phyloP scores from a whole-genome alignment of 2,113 vertebrate species.

The Eidolon helvum region DNA sequence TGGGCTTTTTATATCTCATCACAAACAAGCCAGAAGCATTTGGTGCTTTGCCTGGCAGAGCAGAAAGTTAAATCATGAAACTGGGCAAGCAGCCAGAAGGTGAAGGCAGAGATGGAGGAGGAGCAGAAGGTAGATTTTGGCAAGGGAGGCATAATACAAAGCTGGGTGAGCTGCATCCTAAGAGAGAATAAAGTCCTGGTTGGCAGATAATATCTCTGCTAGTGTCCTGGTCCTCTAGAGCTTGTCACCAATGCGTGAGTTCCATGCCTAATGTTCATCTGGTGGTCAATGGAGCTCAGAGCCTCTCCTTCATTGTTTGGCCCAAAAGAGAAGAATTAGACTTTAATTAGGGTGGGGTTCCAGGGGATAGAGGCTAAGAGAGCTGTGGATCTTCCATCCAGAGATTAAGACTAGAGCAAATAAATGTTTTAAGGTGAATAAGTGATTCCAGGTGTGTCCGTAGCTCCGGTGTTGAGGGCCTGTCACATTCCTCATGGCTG shows the following conservation, averaged over 20 bases:
- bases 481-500: neutral
- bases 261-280: neutral
- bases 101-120: too few species aligned
- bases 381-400: neutral
- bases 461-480: neutral
- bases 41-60: neutral
- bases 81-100: neutral
- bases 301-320: neutral
- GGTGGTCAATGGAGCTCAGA: neutral
- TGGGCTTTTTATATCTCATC: neutral
- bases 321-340: fast-evolving
- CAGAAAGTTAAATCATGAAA: neutral
- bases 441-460: neutral
- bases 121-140: neutral
- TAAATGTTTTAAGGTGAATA: neutral
- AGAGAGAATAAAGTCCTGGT: neutral
- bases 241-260: neutral
- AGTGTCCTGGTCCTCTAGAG: neutral
- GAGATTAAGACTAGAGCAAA: neutral
- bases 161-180: neutral
- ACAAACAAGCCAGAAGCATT: neutral
- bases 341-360: neutral
- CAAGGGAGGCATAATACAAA: neutral
- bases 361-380: neutral
- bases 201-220: neutral